Base-by-base conservation (phyloP, 2,113 vertebrate genomes). In the Tragelaphus imberbis region DNA sequence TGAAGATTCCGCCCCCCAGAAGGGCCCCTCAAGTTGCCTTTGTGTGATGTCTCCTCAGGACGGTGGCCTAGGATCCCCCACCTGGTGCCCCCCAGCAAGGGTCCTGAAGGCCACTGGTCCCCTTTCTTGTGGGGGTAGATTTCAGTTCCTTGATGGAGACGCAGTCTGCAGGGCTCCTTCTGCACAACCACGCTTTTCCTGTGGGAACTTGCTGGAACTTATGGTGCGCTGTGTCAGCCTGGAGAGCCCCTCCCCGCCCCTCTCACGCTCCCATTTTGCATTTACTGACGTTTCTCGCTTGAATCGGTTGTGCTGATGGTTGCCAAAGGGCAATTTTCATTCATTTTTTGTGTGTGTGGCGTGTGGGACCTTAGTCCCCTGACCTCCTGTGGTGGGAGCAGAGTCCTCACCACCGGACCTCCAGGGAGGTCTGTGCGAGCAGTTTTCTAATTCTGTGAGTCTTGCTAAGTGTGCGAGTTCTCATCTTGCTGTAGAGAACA, bases 51-150 rank as follows among this genome's bases (percentile, higher is more conserved):
- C 14, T 25, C 85, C 47, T 49, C 19, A 7, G 33, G 85, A n/a
- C 2, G 0, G 44, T 36, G 13, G 61, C 30, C 61, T 68, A 1
- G 59, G 7, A 33, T n/a, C 44, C 59, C 28, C 28, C 44, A 9
- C 1, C 17, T 9, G 58, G 28, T 15, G 85, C 44, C 17, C 49
- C 28, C 49, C 30, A 1, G 30, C 19, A 14, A 65, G 59, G 5
- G 7, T 2, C 19, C 1, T 23, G 61, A n/a, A n/a, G 85, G 59
- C 19, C 19, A 15, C 19, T 4, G 7, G 30, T 49, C 44, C 59
- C 30, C 0, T 51, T n/a, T 88, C 30, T 21, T 12, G 3, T 0
- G 16, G 28, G 30, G 30, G 59, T 0, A 28, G 7, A 12, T 47
- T 51, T 25, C 23, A 61, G 13, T 16, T 2, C 13, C 28, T 63